Evolutionary conservation across 2,113 vertebrate genomes (phyloP).

Genomic region (Rhabdornis inornatus): DNA sequence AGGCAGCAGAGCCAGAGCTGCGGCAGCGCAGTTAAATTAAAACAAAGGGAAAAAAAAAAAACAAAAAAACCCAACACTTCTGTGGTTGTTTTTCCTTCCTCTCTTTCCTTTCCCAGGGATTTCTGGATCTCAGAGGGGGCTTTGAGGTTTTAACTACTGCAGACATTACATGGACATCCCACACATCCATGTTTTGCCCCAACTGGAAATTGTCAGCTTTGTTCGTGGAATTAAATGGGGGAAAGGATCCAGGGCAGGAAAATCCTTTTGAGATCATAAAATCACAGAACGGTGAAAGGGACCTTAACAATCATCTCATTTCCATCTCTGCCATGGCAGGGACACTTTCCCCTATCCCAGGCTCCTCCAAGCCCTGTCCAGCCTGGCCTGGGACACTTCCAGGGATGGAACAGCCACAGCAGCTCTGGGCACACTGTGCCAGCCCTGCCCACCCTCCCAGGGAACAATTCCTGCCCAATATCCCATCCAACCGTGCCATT

Average conservation of each 20-base stretch:
- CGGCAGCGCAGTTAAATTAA: not conserved
- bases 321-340: not conserved
- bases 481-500: not conserved
- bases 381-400: not conserved
- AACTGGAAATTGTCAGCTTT: accelerated
- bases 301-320: not conserved
- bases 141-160: not conserved
- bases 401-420: not conserved
- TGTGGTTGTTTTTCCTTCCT: not conserved
- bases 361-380: not conserved
- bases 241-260: not conserved
- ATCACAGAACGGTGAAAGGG: not conserved
- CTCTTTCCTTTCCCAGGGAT: not conserved
- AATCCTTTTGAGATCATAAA: not conserved
- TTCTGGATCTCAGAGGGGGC: not conserved
- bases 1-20: not conserved
- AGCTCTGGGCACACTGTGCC: not conserved
- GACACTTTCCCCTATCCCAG: accelerated
- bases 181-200: accelerated
- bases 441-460: not conserved
- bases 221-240: accelerated
- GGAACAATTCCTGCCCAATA: not conserved
- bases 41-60: not conserved
- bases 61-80: too few species aligned
- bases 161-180: not conserved